Base-by-base conservation (phyloP, 2,888 invertebrate genomes). In the Xylota sylvarum region DNA sequence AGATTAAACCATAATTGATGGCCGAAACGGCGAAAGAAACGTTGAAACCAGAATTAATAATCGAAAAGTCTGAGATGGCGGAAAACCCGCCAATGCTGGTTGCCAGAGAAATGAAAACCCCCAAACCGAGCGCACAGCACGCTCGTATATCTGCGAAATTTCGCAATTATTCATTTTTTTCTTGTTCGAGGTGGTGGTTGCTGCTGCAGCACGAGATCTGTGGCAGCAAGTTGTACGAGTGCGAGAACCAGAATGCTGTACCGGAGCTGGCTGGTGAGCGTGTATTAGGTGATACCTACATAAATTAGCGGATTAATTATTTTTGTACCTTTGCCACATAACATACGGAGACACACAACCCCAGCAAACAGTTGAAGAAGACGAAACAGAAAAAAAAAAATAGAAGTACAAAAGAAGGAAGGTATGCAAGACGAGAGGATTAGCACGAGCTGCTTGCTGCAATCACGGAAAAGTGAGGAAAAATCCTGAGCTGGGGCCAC, bases 251-350 rank as follows among this genome's bases (percentile, higher is more conserved):
- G 84, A 76, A 80, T 62, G 35, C 37, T 32, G 32, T 43, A 12
- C 35, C 30, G 23, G 55, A 55, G 67, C 48, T 78, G 23, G 23
- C 23, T 23, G 23, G 1, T 23, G 77, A 86, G 73, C 64, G 62
- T 82, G 86, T 78, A 78, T 86, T 78, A 78, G 86, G 73, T 78
- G 84, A 81, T 88, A 82, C 80, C 74, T 79, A 88, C 88, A 88
- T 88, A 88, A 88, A 88, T 88, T 88, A 88, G 88, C 88, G 88
- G 87, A 88, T 88, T 88, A 88, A 87, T 88, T 88, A 88, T 88
- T 82, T 84, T 80, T 82, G 62, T 82, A 86, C 73, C 73, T 73
- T 82, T 67, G 62, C 50, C 52, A 82, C 58, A 76, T 35, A 48
- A n/a, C 64, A 70, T 37, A 65, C 30, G 35, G 43, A 12, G 37